Evolutionary conservation across 2,113 vertebrate genomes (phyloP).

Genomic region (Eupsittula cactorum): DNA sequence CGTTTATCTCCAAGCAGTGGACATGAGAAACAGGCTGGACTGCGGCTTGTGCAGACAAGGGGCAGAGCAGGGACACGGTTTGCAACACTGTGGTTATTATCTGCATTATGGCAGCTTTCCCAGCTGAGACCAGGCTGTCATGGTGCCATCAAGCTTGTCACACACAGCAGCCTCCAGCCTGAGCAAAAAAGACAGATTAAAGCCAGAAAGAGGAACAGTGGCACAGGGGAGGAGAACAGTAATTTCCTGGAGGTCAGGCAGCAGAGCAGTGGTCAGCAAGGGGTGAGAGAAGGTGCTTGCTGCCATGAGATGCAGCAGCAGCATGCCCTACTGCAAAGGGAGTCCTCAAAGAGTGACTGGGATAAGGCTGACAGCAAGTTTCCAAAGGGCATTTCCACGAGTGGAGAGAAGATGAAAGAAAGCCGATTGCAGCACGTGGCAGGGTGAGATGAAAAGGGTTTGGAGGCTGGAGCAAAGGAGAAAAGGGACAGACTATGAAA

Average conservation of each 20-base stretch:
- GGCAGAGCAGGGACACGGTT: not conserved
- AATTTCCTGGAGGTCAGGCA: not conserved
- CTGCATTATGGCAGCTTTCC: rapidly evolving
- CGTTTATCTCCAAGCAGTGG: not conserved
- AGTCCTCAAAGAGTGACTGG: rapidly evolving
- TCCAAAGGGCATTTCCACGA: not conserved
- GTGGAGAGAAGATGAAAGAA: not conserved
- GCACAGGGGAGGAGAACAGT: not conserved
- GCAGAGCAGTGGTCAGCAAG: not conserved
- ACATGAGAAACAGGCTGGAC: not conserved
- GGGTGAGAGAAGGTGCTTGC: not conserved
- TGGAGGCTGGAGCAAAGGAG: not conserved
- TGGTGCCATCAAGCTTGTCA: not conserved
- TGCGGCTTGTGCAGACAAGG: rapidly evolving
- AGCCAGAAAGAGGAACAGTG: not conserved
- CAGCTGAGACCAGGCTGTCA: not conserved
- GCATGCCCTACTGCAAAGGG: rapidly evolving
- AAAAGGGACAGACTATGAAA: not conserved
- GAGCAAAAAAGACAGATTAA: not conserved
- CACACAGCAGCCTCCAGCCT: not conserved
- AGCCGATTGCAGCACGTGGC: rapidly evolving
- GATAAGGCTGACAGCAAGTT: rapidly evolving
- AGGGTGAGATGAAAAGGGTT: not conserved
- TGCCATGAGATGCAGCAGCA: not conserved
- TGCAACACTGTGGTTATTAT: not conserved